Conservation (phyloP, 2,113 vertebrate species). For the Nematolebias whitei region DNA sequence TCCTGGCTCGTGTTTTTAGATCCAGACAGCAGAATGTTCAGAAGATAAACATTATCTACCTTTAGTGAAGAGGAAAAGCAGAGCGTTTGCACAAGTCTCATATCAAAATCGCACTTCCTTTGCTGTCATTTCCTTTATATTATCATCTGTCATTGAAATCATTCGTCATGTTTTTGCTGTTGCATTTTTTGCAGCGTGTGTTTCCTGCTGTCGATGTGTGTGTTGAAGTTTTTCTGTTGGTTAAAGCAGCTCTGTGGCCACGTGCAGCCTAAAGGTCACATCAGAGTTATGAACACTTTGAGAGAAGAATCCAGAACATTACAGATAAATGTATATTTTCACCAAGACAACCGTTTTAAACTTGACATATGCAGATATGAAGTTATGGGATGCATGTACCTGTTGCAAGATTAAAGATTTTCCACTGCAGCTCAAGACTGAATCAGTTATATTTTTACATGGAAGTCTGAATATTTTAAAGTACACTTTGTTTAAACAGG, state of each 20-base stretch:
- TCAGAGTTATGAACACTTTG: not conserved
- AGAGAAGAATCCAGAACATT: not conserved
- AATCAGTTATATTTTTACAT: not conserved
- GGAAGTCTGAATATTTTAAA: not conserved
- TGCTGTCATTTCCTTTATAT: constrained; percentile 7
- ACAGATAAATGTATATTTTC: not conserved
- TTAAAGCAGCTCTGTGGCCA: not conserved
- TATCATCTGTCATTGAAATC: constrained; percentile 22
- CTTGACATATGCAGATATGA: constrained; percentile 23
- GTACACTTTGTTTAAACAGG: constrained; percentile 21
- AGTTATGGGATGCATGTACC: constrained; percentile 8
- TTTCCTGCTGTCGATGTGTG: constrained; percentile 29
- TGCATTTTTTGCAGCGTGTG: constrained; percentile 15
- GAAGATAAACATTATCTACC: constrained; percentile 10
- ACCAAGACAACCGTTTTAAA: constrained; percentile 76
- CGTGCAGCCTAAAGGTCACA: not conserved
- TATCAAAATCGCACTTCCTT: constrained; percentile 24
- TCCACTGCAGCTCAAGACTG: not conserved
- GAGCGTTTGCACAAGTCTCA: constrained; percentile 60
- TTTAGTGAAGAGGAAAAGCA: constrained; percentile 30
- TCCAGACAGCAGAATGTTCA: constrained; percentile 63
- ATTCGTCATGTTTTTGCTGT: constrained; percentile 39
- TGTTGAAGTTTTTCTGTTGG: not conserved
- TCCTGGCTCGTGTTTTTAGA: constrained; percentile 15
- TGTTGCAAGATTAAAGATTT: not conserved